phyloP scores from a whole-genome alignment of 2,113 vertebrate species.

The Etheostoma spectabile region DNA sequence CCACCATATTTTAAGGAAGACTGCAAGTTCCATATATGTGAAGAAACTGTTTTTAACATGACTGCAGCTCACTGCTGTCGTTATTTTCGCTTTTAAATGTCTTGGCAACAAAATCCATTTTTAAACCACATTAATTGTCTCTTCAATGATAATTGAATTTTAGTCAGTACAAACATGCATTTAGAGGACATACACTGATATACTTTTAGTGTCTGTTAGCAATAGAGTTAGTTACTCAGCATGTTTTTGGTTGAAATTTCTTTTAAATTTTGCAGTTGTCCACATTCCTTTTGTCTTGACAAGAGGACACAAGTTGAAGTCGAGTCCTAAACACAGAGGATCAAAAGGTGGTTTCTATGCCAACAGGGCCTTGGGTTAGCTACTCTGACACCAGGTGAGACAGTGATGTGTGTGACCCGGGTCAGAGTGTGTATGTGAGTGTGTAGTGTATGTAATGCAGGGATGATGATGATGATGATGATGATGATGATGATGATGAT shows the following conservation, averaged over 20 bases:
- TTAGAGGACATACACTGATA: neutral
- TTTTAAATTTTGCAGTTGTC: neutral
- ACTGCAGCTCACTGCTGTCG: no score
- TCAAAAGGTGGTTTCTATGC: constrained; percentile 56
- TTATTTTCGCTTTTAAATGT: neutral
- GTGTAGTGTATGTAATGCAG: neutral
- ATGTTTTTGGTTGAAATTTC: neutral
- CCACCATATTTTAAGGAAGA: neutral
- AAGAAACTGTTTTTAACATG: neutral
- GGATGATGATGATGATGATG: constrained; percentile 4
- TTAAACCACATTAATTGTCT: neutral
- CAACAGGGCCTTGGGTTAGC: constrained; percentile 34
- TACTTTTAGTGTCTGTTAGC: neutral
- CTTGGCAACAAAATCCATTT: neutral
- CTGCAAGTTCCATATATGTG: neutral
- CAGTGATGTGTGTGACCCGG: constrained; percentile 57
- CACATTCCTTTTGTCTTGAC: constrained; percentile 42
- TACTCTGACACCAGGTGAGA: constrained; percentile 54
- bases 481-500: constrained; percentile 7
- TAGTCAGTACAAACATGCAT: neutral
- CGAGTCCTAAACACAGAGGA: constrained; percentile 32
- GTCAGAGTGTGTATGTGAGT: constrained; percentile 31
- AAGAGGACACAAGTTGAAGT: constrained; percentile 17
- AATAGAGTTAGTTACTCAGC: neutral
- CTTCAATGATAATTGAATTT: constrained; percentile 1